Conservation (phyloP, 2,888 invertebrate genomes). For the Athrips mouffetella region DNA sequence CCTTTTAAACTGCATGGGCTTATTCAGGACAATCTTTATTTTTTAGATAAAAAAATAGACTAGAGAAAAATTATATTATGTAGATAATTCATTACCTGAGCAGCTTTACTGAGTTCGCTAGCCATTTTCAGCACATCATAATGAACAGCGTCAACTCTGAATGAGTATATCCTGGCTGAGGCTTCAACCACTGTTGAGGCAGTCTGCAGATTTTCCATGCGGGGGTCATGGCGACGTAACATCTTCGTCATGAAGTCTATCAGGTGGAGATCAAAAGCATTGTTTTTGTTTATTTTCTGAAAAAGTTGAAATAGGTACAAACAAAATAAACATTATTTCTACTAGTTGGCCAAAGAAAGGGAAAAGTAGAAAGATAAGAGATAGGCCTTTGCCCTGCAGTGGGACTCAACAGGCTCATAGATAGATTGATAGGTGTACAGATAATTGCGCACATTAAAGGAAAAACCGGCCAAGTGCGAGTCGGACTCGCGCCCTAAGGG, state of each 20-base stretch:
- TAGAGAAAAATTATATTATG: neutral
- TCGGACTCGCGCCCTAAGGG: too few relatives aligned
- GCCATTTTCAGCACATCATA: constrained; percentile 88
- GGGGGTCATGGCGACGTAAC: constrained; percentile 83
- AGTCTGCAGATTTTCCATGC: constrained; percentile 85
- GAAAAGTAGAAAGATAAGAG: too few relatives aligned
- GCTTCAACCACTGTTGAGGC: constrained; percentile 93
- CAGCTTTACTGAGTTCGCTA: constrained; percentile 79
- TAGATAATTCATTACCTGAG: constrained; percentile 47
- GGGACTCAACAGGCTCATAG: too few relatives aligned
- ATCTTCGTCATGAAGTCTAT: constrained; percentile 91
- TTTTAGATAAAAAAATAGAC: neutral
- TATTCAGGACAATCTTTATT: too few relatives aligned
- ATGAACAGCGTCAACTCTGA: constrained; percentile 91
- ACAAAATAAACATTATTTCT: too few relatives aligned
- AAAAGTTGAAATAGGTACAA: too few relatives aligned
- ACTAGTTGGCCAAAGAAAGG: too few relatives aligned
- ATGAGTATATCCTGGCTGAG: constrained; percentile 91
- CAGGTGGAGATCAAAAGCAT: constrained; percentile 91
- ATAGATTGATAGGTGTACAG: too few relatives aligned
- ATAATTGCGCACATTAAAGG: too few relatives aligned
- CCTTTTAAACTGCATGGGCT: too few relatives aligned
- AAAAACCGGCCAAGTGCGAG: too few relatives aligned
- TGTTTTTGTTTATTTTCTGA: constrained; percentile 91
- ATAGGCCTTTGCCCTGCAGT: too few relatives aligned